These are phyloP conservation scores for Tetramorium simillimum DNA, from an alignment of 1,140 invertebrate genomes.

Conservation along the genomic window DNA sequence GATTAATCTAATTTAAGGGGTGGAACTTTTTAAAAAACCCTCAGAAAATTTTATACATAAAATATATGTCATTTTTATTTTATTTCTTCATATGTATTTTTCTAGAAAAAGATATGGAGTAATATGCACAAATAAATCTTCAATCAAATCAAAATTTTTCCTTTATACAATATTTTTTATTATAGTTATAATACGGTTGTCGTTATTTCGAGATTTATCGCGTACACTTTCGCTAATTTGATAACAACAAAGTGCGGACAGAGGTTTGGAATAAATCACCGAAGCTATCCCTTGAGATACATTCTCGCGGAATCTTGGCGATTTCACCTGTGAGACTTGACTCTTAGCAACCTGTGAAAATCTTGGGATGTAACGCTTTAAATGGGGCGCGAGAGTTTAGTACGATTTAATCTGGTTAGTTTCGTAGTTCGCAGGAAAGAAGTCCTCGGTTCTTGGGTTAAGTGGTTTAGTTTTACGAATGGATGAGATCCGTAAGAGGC, in stretches of 20 bases:
- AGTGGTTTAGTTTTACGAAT: slow-evolving; percentile 75
- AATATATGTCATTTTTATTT: background rate
- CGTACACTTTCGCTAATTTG: background rate
- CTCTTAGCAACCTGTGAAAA: background rate
- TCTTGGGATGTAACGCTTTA: slow-evolving; percentile 22
- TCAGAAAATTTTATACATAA: background rate
- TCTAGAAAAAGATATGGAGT: background rate
- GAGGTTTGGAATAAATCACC: background rate
- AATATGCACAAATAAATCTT: background rate
- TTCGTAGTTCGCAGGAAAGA: slow-evolving; percentile 48
- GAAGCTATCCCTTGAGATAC: background rate
- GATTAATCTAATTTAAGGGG: slow-evolving; percentile 13
- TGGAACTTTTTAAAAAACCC: background rate
- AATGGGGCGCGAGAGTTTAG: slow-evolving; percentile 56
- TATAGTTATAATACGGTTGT: background rate
- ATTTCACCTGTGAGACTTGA: background rate
- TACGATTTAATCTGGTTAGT: slow-evolving; percentile 69
- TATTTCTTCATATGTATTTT: background rate
- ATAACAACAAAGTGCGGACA: background rate
- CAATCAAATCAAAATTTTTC: background rate
- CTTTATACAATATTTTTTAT: background rate
- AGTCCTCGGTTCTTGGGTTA: slow-evolving; percentile 57
- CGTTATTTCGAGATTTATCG: background rate
- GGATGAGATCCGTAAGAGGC: slow-evolving; percentile 68
- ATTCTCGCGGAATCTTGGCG: background rate